These are phyloP conservation scores for Menura novaehollandiae DNA, from an alignment of 2,113 vertebrate species.

Conservation along the genomic window DNA sequence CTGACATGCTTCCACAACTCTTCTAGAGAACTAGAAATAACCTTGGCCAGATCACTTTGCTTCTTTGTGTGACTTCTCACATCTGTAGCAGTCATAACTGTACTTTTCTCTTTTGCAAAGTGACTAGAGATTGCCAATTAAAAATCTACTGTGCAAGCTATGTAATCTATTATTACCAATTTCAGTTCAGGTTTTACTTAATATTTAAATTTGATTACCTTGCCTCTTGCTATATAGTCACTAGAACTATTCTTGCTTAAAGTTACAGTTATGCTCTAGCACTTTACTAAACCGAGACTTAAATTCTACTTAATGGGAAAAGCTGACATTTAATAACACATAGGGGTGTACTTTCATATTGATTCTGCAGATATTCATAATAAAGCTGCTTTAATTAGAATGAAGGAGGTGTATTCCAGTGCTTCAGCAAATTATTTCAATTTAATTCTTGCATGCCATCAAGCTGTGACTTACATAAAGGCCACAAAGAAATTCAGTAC, in stretches of 20 bases:
- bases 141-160: background rate
- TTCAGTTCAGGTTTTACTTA: background rate
- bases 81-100: background rate
- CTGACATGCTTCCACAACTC: background rate
- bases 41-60: background rate
- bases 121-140: background rate
- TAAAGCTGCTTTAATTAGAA: background rate
- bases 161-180: background rate
- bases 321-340: constrained; percentile 20
- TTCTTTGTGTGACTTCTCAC: background rate
- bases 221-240: background rate
- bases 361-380: constrained; percentile 3
- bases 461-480: background rate
- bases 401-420: background rate
- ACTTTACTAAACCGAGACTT: background rate
- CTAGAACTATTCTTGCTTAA: background rate
- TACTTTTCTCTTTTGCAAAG: background rate
- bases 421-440: background rate
- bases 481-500: background rate
- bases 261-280: background rate
- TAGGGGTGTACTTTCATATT: background rate
- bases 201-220: constrained; percentile 5
- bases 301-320: constrained; percentile 12
- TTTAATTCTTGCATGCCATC: background rate
- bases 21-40: background rate